Percentiles rank a stretch among this genome's conserved stretches.
Conservation (phyloP, 2,113 vertebrate genomes). For the Tragelaphus imberbis region DNA sequence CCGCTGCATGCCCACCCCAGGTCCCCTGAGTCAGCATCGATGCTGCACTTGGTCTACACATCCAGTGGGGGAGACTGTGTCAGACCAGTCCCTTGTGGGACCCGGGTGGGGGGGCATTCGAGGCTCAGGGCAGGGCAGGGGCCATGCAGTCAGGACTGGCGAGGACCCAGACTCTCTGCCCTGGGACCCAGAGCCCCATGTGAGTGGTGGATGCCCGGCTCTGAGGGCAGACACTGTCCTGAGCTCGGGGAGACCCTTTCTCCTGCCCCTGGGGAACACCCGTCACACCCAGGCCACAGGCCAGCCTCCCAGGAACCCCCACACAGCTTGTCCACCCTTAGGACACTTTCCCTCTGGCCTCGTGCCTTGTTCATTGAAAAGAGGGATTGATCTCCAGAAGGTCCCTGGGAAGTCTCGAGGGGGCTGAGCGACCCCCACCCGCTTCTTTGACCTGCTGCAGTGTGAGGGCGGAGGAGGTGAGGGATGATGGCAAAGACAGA, state of each 20-base stretch:
- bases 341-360: background rate
- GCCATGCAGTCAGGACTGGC: background rate
- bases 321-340: background rate
- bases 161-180: background rate
- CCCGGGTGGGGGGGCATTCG: rapidly evolving
- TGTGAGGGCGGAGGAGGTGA: no score
- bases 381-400: background rate
- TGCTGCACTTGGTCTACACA: background rate
- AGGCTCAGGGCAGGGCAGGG: background rate
- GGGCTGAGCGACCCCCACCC: background rate
- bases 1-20: background rate
- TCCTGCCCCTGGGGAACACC: background rate
- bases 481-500: background rate
- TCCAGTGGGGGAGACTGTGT: background rate
- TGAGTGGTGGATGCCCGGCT: background rate
- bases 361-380: background rate
- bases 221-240: background rate
- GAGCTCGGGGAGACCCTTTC: background rate
- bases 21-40: background rate
- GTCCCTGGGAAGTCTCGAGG: background rate
- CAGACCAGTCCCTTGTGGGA: background rate
- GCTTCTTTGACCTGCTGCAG: background rate
- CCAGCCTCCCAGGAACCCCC: background rate
- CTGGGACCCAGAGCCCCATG: background rate
- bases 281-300: background rate